Conservation (phyloP, 2,113 vertebrate genomes). For the Aldabrachelys gigantea region DNA sequence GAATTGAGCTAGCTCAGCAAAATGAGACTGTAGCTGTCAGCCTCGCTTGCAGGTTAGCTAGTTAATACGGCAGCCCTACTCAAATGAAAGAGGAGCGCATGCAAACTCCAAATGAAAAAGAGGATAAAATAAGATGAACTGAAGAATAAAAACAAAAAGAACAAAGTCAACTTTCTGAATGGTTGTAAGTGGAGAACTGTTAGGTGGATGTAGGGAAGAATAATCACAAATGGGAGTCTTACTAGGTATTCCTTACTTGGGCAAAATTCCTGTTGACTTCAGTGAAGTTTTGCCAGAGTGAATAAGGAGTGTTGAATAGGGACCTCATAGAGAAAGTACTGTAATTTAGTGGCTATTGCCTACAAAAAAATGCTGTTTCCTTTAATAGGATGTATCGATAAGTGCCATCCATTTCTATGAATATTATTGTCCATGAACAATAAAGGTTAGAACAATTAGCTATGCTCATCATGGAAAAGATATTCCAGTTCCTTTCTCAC, state of each 20-base stretch:
- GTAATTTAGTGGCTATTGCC: background rate
- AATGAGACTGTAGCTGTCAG: background rate
- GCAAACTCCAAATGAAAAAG: background rate
- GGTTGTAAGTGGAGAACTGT: background rate
- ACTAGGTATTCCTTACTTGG: background rate
- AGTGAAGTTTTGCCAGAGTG: background rate
- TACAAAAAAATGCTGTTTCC: background rate
- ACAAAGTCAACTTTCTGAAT: background rate
- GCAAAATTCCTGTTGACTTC: background rate
- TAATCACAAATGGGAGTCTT: background rate
- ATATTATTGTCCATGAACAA: background rate
- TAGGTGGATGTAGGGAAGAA: background rate
- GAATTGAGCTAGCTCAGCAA: background rate
- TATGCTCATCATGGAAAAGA: background rate
- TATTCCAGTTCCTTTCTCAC: background rate
- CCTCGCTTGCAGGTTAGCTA: background rate
- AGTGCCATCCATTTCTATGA: background rate
- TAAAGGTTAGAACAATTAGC: background rate
- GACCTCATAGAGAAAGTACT: background rate
- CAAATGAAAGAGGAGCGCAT: background rate
- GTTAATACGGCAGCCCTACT: fast-evolving
- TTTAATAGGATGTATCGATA: background rate
- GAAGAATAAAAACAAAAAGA: background rate
- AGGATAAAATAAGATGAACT: background rate
- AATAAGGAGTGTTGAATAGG: background rate